phyloP scores from a whole-genome alignment of 1,140 invertebrate species.

The Brachionus rubens region DNA sequence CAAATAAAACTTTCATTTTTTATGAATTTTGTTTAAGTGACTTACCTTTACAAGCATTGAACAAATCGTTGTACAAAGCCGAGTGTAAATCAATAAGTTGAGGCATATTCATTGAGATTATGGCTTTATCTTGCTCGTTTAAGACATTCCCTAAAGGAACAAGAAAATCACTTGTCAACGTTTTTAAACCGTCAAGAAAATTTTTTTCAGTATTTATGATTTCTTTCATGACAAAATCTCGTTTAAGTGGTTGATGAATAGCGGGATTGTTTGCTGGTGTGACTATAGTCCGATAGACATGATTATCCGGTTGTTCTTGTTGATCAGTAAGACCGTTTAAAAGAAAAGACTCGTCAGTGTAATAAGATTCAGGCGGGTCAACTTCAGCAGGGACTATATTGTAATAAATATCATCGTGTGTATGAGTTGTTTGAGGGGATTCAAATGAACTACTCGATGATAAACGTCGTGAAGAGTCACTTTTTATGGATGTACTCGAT shows the following conservation, averaged over 20 bases:
- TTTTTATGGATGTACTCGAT: not conserved
- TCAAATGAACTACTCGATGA: not conserved
- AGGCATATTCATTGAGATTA: conserved; percentile 15
- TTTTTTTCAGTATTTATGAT: conserved; percentile 42
- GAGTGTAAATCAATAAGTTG: conserved; percentile 24
- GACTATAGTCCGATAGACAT: conserved; percentile 26
- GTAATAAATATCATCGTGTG: conserved; percentile 37
- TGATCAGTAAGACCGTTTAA: conserved; percentile 23
- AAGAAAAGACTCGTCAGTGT: conserved; percentile 44
- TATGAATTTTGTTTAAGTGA: no score
- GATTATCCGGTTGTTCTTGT: conserved; percentile 17
- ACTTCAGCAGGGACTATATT: conserved; percentile 38
- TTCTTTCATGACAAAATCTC: conserved; percentile 45
- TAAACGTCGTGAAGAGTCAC: not conserved
- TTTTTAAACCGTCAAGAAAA: conserved; percentile 35
- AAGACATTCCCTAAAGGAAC: conserved; percentile 10
- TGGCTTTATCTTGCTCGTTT: not conserved
- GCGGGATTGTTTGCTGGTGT: not conserved
- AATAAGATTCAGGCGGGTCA: conserved; percentile 13
- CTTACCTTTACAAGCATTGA: conserved; percentile 41
- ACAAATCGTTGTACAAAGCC: conserved; percentile 3
- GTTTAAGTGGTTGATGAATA: conserved; percentile 35
- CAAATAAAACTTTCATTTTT: no score
- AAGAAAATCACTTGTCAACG: conserved; percentile 39
- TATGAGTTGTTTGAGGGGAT: not conserved